phyloP scores from a whole-genome alignment of 2,113 vertebrate species.

The Choloepus hoffmanni region DNA sequence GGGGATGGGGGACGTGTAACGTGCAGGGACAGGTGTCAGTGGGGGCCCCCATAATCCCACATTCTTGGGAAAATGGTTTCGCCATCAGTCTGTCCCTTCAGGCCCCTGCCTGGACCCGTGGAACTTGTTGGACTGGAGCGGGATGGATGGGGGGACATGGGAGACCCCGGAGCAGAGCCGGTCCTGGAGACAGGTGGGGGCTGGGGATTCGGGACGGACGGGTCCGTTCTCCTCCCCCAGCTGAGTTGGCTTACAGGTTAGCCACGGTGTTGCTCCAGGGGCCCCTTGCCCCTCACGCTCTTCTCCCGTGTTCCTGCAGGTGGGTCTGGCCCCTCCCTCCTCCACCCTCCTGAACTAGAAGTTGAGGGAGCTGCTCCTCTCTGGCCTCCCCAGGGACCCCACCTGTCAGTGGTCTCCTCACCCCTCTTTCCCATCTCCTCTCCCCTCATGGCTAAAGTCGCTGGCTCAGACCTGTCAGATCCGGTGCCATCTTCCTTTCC shows the following conservation, averaged over 20 bases:
- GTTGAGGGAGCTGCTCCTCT: neutral
- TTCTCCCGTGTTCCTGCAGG: neutral
- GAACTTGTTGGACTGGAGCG: slow-evolving; percentile 57
- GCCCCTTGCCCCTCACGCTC: too few relatives aligned
- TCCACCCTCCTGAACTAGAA: neutral
- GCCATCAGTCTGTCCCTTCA: slow-evolving; percentile 31
- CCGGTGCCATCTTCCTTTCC: neutral
- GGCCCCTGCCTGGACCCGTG: slow-evolving; percentile 59
- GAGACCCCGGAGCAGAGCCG: slow-evolving; percentile 58
- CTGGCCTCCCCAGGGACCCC: neutral
- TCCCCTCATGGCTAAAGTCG: neutral
- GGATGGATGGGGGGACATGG: neutral
- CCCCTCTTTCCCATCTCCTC: neutral
- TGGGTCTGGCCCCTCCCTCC: neutral
- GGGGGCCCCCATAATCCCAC: neutral
- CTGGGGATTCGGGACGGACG: neutral
- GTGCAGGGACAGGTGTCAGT: neutral
- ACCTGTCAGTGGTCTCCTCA: neutral
- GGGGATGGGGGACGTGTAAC: neutral
- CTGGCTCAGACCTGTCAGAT: neutral
- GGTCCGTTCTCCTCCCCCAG: neutral
- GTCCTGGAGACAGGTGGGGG: neutral
- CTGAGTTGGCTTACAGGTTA: neutral
- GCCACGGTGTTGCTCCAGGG: neutral
- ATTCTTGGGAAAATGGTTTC: slow-evolving; percentile 73